Conservation (phyloP, 2,113 vertebrate species). For the Antigone vipio region DNA sequence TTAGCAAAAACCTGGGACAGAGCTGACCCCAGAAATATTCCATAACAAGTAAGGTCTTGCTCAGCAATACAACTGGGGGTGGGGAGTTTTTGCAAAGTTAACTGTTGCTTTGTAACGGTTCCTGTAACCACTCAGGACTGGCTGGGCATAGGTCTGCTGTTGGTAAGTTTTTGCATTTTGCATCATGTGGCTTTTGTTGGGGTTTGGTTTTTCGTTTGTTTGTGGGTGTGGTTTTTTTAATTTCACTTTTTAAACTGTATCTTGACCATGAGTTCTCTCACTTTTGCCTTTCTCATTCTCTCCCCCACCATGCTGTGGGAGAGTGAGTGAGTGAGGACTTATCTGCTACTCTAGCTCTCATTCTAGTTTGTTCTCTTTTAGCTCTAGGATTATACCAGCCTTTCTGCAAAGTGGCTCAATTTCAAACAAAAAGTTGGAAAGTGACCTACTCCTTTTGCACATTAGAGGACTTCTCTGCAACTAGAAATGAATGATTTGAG, state of each 20-base stretch:
- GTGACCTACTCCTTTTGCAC: not conserved
- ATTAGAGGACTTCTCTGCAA: not conserved
- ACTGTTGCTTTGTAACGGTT: not conserved
- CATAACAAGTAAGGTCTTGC: not conserved
- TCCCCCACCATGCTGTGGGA: no score
- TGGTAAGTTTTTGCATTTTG: not conserved
- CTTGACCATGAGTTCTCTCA: not conserved
- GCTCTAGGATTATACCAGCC: not conserved
- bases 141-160: not conserved
- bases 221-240: fast-evolving
- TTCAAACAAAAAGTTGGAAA: not conserved
- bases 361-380: not conserved
- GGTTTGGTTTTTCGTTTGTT: no score
- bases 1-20: not conserved
- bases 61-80: not conserved
- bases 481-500: not conserved
- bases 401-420: not conserved
- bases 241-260: not conserved
- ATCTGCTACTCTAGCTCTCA: not conserved
- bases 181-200: no score
- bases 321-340: not conserved
- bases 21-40: not conserved
- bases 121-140: no score
- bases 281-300: not conserved
- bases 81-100: not conserved